A percentile compares a stretch with the other conserved stretches of the same genome.
Evolutionary conservation across 2,113 vertebrate genomes (phyloP).

Genomic region (Amia ocellicauda): DNA sequence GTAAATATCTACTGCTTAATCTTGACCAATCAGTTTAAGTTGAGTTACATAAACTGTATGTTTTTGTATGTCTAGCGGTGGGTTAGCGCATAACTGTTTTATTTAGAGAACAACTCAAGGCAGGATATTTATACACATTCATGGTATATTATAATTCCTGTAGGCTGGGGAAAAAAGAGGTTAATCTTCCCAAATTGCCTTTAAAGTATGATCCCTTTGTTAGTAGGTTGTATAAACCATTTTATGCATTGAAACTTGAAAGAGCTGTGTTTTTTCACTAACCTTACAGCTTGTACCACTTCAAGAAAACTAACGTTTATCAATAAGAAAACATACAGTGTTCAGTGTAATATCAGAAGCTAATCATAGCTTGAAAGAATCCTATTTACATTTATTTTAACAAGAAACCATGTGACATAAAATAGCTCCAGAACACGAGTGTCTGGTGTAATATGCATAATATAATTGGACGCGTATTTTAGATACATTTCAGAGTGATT

Average conservation of each 20-base stretch:
- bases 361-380: neutral
- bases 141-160: slow-evolving; percentile 2
- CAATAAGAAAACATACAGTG: slow-evolving; percentile 6
- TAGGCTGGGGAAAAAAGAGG: slow-evolving; percentile 8
- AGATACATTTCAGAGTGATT: slow-evolving; percentile 1
- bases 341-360: slow-evolving; percentile 1
- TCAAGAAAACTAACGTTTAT: neutral
- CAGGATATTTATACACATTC: too few relatives aligned
- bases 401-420: neutral
- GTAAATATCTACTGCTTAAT: too few relatives aligned
- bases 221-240: neutral
- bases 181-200: slow-evolving; percentile 14
- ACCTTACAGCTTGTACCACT: slow-evolving; percentile 11
- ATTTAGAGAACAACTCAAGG: too few relatives aligned
- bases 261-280: slow-evolving; percentile 8
- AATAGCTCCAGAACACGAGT: neutral
- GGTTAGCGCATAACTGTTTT: too few relatives aligned
- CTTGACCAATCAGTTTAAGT: too few relatives aligned
- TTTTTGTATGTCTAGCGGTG: too few relatives aligned
- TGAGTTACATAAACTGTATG: too few relatives aligned
- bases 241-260: slow-evolving; percentile 2
- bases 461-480: neutral
- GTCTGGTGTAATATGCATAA: slow-evolving; percentile 6
- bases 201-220: slow-evolving; percentile 3
- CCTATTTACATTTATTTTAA: neutral